These are phyloP conservation scores for Prietella phreatophila DNA, from an alignment of 2,113 vertebrate species.

Conservation along the genomic window DNA sequence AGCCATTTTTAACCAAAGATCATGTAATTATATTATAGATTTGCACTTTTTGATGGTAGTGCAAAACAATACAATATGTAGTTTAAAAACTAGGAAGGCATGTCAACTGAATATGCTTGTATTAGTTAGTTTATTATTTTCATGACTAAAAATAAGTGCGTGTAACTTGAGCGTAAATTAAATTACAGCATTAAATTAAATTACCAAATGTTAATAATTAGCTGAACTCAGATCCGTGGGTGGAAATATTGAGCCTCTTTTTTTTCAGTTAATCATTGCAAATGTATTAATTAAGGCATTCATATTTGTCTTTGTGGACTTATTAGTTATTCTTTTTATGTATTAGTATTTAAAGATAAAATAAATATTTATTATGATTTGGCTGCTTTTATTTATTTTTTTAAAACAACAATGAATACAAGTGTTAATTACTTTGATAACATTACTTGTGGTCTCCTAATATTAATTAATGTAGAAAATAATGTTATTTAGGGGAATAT, in stretches of 20 bases:
- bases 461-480: background rate
- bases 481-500: background rate
- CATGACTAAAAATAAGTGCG: background rate
- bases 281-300: too few species aligned
- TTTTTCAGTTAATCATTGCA: background rate
- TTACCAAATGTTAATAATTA: background rate
- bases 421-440: background rate
- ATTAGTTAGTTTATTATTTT: background rate
- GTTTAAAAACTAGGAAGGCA: background rate
- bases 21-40: background rate
- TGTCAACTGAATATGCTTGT: background rate
- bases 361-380: background rate
- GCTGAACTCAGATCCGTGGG: background rate
- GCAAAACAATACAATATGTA: background rate
- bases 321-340: background rate
- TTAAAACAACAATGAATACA: background rate
- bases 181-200: background rate
- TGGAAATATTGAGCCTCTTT: background rate
- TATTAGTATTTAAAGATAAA: background rate
- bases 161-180: background rate
- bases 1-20: background rate
- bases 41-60: background rate
- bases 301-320: background rate
- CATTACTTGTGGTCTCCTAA: background rate
- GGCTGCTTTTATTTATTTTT: background rate